Evolutionary conservation across 2,888 invertebrate species (phyloP), one percentile per base, ranked within the genome.

Genomic region (Rotaria socialis): DNA sequence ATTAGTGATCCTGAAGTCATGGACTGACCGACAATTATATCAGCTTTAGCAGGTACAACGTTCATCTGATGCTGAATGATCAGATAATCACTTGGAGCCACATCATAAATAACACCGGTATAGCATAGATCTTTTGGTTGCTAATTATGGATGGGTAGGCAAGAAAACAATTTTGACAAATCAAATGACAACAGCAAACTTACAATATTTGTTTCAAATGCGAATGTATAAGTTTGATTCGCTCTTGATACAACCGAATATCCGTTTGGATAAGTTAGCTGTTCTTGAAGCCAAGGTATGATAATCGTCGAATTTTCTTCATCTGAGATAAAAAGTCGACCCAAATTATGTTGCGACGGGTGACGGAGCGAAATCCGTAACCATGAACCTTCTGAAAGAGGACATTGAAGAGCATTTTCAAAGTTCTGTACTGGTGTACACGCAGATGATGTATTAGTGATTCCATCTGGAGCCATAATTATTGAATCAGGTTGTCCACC

Each of bases 61-160:
- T 87, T 88, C 35, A 89, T 55, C 7, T 3, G 19, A 7, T 55
- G 55, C 14, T 87, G 87, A 50, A 90, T 87, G 10, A 89, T 88
- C 11, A 90, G 74, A 85, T 89, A 89, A 75, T 90, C 89, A 56
- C 87, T 85, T 0, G 86, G 86, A 88, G 86, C 67, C 14, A 90
- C 88, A n/a, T 88, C 88, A 60, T 89, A 88, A 85, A 89, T 87
- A 4, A 80, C 87, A 22, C 88, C 89, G 50, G 75, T 85, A 87
- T 89, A 90, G 55, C 89, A 89, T 85, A 90, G 88, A 85, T 90
- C 90, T 0, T 89, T 89, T n/a, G 90, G 85, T 10, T 89, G 88
- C 3, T 87, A 55, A 7, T 55, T 55, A 19, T 3, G 4, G 55
- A 4, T 5, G 10, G 1, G 22, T 55, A 2, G 7, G 5, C 19